These are phyloP conservation scores for Rhodeus uyekii DNA, from an alignment of 2,797 vertebrate species.

Conservation along the genomic window DNA sequence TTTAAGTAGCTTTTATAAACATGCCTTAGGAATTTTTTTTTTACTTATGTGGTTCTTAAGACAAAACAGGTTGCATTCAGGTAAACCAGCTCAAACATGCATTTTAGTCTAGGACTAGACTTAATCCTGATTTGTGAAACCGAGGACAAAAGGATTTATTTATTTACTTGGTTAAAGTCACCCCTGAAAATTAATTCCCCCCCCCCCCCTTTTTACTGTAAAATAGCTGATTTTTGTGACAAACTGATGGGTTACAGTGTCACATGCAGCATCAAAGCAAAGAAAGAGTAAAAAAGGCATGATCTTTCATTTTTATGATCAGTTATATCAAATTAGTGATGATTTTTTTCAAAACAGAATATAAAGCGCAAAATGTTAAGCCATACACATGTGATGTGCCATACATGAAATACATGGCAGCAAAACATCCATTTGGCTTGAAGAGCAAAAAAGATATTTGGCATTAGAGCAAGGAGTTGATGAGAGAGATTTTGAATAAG, in stretches of 20 bases:
- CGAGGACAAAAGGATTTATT: neutral
- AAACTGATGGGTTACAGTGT: neutral
- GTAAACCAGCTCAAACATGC: neutral
- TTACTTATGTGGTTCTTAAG: too few species aligned
- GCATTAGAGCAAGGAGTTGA: conserved; percentile 25
- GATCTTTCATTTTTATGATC: conserved; percentile 2
- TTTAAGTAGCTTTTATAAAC: neutral
- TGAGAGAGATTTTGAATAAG: conserved; percentile 20
- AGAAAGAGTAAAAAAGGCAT: neutral
- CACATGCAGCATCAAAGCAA: neutral
- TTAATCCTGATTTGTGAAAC: neutral
- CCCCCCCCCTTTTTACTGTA: neutral
- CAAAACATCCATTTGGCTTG: too few species aligned
- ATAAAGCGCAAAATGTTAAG: neutral
- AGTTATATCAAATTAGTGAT: conserved; percentile 22
- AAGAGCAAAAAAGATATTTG: neutral
- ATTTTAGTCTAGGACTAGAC: neutral
- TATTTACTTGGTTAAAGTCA: neutral
- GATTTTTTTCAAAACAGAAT: neutral
- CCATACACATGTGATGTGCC: neutral
- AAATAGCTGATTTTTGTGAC: neutral
- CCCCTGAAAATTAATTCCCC: neutral
- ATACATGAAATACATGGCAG: conserved; percentile 12
- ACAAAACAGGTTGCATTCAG: neutral
- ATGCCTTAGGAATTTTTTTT: too few species aligned